Evolutionary conservation across 2,113 vertebrate genomes (phyloP), one percentile per base, ranked within the genome.

Genomic region (Ptilorrhoa leucosticta): DNA sequence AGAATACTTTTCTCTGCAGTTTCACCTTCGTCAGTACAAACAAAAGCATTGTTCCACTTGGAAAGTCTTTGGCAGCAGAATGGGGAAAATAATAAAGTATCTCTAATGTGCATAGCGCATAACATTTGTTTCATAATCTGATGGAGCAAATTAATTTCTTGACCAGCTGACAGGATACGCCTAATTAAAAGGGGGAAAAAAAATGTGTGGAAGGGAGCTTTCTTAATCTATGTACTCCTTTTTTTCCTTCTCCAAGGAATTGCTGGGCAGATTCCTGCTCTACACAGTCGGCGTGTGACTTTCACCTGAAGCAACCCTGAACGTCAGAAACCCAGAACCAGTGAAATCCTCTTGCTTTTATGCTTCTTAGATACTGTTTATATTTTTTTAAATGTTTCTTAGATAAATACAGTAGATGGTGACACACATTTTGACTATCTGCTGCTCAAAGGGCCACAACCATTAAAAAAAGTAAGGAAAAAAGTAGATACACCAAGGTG

Each of bases 1-100:
- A 83, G 68, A 95, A 50, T 3, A 44, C 12, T 92, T 63, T 30
- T 53, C 94, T 83, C 50, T n/a, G 45, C 60, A 30, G 58, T 86
- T 86, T 93, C 93, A 96, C 95, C 95, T 97, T 96, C 80, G 26
- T 89, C 88, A 96, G 93, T 88, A 96, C 83, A 95, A 95, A 93
- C 77, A 96, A 97, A 93, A 90, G 91, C 92, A 97, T 95, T 96
- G 93, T 97, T 96, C 95, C 91, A 4, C 76, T 92, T 83, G 78
- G 83, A 61, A 93, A 96, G 78, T 51, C 95, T 92, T 96, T 97
- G 97, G 97, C 97, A 97, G 86, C 78, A 82, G 70, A 87, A 72
- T 75, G 93, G 82, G 97, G 89, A 97, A 97, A 97, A 97, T 88
- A 93, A 94, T 83, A 69, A 90, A 87, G 27, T 61, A 95, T 90